phyloP scores from a whole-genome alignment of 2,888 invertebrate genomes.

The Disparrhopalites patrizii region DNA sequence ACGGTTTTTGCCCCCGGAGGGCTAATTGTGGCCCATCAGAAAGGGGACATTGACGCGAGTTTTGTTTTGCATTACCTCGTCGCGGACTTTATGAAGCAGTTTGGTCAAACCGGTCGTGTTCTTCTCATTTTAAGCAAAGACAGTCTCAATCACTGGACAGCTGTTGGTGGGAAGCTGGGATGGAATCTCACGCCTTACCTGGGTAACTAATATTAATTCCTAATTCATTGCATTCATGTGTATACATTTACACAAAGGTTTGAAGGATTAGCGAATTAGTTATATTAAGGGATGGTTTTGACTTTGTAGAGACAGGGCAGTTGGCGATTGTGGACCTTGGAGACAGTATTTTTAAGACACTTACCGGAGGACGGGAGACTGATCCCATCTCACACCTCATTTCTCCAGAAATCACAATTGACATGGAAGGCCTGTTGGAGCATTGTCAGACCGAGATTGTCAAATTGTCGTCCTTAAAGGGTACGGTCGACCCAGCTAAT shows the following conservation, averaged over 20 bases:
- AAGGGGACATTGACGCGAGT: constrained; percentile 13
- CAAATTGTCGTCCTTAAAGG: background rate
- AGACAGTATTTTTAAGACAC: background rate
- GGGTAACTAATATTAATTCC: background rate
- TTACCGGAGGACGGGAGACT: background rate
- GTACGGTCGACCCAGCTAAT: background rate
- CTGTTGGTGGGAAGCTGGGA: constrained; percentile 19
- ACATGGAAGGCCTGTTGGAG: background rate
- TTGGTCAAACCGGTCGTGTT: background rate
- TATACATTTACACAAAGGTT: background rate
- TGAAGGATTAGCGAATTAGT: background rate
- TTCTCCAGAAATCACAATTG: background rate
- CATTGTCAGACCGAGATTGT: background rate
- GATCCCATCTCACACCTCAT: background rate
- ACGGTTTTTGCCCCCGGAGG: background rate
- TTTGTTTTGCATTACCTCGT: constrained; percentile 22
- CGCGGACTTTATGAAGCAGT: constrained; percentile 8
- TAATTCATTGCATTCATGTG: background rate
- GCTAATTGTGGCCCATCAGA: constrained; percentile 21
- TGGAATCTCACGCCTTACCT: constrained; percentile 15
- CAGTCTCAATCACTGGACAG: constrained; percentile 12
- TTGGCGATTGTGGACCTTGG: background rate
- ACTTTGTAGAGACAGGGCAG: background rate
- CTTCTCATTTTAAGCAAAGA: constrained; percentile 14
- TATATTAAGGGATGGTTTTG: background rate